phyloP scores from a whole-genome alignment of 2,888 invertebrate species.

The Drosophila buzzatii region DNA sequence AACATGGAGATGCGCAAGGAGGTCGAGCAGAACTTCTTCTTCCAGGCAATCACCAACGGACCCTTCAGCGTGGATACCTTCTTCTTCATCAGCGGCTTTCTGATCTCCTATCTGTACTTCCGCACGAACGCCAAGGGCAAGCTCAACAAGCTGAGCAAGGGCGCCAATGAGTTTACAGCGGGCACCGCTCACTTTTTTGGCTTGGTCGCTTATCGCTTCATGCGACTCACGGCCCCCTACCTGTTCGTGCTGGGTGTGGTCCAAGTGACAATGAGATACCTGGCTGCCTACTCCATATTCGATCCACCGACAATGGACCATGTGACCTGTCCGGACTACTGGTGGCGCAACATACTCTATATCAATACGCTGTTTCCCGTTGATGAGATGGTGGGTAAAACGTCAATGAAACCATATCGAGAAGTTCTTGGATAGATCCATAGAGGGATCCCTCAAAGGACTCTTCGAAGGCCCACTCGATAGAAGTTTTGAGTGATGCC shows the following conservation, averaged over 20 bases:
- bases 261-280: constrained; percentile 94
- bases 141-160: constrained; percentile 89
- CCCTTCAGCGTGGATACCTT: constrained; percentile 93
- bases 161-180: constrained; percentile 88
- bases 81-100: constrained; percentile 93
- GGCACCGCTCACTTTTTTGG: constrained; percentile 91
- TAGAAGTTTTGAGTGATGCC: neutral
- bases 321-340: constrained; percentile 92
- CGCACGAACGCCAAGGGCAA: constrained; percentile 91
- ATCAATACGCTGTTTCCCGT: constrained; percentile 94
- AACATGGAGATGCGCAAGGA: constrained; percentile 91
- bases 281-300: constrained; percentile 92
- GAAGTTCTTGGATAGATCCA: neutral
- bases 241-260: constrained; percentile 93
- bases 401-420: neutral
- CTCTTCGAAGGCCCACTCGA: neutral
- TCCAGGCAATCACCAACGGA: constrained; percentile 92
- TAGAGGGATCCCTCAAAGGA: neutral
- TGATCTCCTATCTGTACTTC: constrained; percentile 94
- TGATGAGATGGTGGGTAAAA: constrained; percentile 90
- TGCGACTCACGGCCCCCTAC: constrained; percentile 92
- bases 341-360: constrained; percentile 95
- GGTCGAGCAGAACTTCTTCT: constrained; percentile 91
- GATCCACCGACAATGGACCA: constrained; percentile 93
- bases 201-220: constrained; percentile 91